Base-by-base conservation (phyloP, 2,113 vertebrate genomes). In the Cinclus mexicanus region DNA sequence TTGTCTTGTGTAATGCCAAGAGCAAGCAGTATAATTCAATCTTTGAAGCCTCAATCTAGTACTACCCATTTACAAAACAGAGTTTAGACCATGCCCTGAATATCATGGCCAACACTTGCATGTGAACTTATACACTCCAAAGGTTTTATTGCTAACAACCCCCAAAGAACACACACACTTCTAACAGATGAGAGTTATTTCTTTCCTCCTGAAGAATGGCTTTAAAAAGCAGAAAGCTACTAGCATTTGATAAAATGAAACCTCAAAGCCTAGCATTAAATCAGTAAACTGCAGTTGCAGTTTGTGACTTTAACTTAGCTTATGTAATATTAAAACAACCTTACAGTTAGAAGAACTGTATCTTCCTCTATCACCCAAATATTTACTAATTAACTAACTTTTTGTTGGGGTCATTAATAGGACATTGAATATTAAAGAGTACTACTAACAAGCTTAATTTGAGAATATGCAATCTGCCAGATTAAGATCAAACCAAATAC, bases 401-500 rank as follows among this genome's bases (percentile, higher is more conserved):
- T 22, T 20, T 15, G 52, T 4, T 47, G 33, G 9, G 41, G 18
- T 79, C 35, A 89, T 67, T 39, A 57, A 4, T 7, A 76, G 60
- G 33, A 50, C 9, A 65, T 10, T 3, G 9, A 44, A n/a, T 83
- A 71, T 44, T 75, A 44, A 80, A 80, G 10, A 84, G 19, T 76
- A 59, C 55, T 91, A 64, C 31, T 67, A 88, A 80, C 9, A 83
- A 50, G 39, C 4, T 74, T 70, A 47, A 79, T 53, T 57, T 47
- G 46, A 80, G 50, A 9, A 61, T 26, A 84, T 4, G 44, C 9
- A 55, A 26, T 60, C 52, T 70, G 31, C 4, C 57, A 89, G 24
- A 79, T 47, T 12, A 64, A 69, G 76, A 87, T 6, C 7, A 89
- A 96, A 71, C 17, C 12, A 1, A 55, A 67, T 97, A 98, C 97